These are phyloP conservation scores for Apotomis betuletana DNA, from an alignment of 2,888 invertebrate species.

Conservation along the genomic window DNA sequence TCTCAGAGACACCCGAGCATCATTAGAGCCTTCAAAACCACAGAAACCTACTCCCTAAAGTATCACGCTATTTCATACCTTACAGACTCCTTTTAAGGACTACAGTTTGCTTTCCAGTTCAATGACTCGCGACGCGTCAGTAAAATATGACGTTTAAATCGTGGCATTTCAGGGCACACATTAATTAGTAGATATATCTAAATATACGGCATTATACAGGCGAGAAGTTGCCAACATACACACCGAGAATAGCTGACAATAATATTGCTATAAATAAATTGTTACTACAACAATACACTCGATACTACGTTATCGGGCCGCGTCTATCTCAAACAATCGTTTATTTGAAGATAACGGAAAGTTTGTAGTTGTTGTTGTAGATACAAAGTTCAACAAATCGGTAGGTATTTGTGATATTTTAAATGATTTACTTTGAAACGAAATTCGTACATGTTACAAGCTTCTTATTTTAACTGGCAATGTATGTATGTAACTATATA, in stretches of 20 bases:
- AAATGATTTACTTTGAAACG: too few species aligned
- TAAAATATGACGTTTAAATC: slow-evolving; percentile 29
- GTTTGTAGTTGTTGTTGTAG: slow-evolving; percentile 2
- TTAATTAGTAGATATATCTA: slow-evolving; percentile 24
- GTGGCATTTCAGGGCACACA: slow-evolving; percentile 8
- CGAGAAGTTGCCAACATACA: slow-evolving; percentile 30
- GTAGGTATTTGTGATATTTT: neutral
- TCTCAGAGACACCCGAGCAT: slow-evolving; percentile 38
- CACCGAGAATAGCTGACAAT: slow-evolving; percentile 34
- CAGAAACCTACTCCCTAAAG: slow-evolving; percentile 16
- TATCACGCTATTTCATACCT: slow-evolving; percentile 12
- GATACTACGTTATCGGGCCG: slow-evolving; percentile 12
- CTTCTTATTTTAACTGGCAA: too few species aligned
- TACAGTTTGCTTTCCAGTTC: slow-evolving; percentile 1
- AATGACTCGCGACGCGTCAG: slow-evolving; percentile 29
- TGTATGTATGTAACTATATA: too few species aligned
- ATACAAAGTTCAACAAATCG: slow-evolving; percentile 10
- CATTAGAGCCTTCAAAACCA: slow-evolving; percentile 36
- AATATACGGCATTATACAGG: slow-evolving; percentile 13
- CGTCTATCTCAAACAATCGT: slow-evolving; percentile 17
- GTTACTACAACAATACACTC: slow-evolving; percentile 39
- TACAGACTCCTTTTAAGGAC: neutral
- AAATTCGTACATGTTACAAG: too few species aligned
- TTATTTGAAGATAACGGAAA: slow-evolving; percentile 19
- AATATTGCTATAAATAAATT: slow-evolving; percentile 36